Percentiles rank a stretch among this genome's conserved stretches.
phyloP scores from a whole-genome alignment of 2,797 vertebrate species.

The Novumbra hubbsi region DNA sequence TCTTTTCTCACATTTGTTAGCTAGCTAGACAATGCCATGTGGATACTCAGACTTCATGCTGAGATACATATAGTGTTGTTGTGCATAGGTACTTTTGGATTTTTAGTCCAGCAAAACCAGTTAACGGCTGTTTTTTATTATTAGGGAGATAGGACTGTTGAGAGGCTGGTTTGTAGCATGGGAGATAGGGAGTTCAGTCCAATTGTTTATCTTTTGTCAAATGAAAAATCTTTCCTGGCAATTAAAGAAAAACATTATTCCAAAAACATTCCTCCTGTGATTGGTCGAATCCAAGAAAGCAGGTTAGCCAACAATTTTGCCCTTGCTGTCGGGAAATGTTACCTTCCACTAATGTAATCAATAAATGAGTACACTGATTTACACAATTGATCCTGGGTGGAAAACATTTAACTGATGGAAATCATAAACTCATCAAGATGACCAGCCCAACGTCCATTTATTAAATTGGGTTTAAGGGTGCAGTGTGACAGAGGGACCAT shows the following conservation, averaged over 20 bases:
- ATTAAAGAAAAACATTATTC: background rate
- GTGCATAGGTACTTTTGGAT: background rate
- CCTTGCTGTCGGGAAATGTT: background rate
- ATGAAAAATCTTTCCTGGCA: too few species aligned
- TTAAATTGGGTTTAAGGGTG: background rate
- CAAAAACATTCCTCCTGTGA: background rate
- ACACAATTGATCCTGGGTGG: constrained; percentile 32
- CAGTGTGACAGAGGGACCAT: background rate
- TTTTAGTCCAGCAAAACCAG: background rate
- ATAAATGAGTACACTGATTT: constrained; percentile 33
- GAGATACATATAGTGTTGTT: background rate
- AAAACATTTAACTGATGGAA: constrained; percentile 48
- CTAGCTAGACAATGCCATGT: background rate
- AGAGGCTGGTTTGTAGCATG: background rate
- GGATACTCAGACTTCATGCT: background rate
- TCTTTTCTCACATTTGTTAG: background rate
- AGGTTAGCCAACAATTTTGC: background rate
- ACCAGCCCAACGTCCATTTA: background rate
- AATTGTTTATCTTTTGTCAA: constrained; percentile 8
- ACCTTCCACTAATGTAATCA: background rate
- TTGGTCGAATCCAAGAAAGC: background rate
- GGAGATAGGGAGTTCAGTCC: background rate
- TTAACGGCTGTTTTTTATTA: background rate
- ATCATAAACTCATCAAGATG: constrained; percentile 16
- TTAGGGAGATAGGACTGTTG: background rate